A percentile compares a stretch with the other conserved stretches of the same genome.
These are phyloP conservation scores for Macquaria ambigua DNA, from an alignment of 2,113 vertebrate species.

Conservation along the genomic window DNA sequence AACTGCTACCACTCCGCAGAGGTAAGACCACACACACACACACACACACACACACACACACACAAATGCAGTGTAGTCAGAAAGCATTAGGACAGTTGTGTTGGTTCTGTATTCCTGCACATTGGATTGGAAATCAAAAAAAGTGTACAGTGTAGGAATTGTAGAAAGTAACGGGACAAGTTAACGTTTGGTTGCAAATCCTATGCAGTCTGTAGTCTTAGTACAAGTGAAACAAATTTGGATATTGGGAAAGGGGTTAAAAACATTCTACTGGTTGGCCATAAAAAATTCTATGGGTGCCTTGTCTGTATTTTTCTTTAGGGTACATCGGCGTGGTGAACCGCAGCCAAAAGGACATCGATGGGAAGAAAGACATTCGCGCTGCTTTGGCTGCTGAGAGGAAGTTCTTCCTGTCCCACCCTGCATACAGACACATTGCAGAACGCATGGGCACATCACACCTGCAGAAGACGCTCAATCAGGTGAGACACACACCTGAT, in stretches of 20 bases:
- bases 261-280: not conserved
- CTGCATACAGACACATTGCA: slow-evolving; percentile 93
- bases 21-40: slow-evolving; percentile 77
- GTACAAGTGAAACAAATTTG: not conserved
- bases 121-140: not conserved
- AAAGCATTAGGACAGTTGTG: not conserved
- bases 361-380: slow-evolving; percentile 94
- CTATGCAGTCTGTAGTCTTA: not conserved
- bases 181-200: not conserved
- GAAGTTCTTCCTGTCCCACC: slow-evolving; percentile 98
- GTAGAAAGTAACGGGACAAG: too few species aligned
- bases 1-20: slow-evolving; percentile 92
- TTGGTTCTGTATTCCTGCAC: not conserved
- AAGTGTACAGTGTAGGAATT: too few species aligned
- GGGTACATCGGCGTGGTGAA: slow-evolving; percentile 98
- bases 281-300: not conserved
- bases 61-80: not conserved
- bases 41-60: slow-evolving; percentile 9
- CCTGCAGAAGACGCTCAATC: slow-evolving; percentile 93
- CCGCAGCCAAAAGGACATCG: slow-evolving; percentile 98
- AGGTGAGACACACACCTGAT: slow-evolving; percentile 82
- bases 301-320: slow-evolving; percentile 52
- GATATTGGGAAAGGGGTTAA: not conserved
- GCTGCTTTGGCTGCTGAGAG: slow-evolving; percentile 92
- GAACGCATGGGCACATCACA: slow-evolving; percentile 97